phyloP scores from a whole-genome alignment of 92 coral and sea anemone genomes.

The Phymanthus crucifer region DNA sequence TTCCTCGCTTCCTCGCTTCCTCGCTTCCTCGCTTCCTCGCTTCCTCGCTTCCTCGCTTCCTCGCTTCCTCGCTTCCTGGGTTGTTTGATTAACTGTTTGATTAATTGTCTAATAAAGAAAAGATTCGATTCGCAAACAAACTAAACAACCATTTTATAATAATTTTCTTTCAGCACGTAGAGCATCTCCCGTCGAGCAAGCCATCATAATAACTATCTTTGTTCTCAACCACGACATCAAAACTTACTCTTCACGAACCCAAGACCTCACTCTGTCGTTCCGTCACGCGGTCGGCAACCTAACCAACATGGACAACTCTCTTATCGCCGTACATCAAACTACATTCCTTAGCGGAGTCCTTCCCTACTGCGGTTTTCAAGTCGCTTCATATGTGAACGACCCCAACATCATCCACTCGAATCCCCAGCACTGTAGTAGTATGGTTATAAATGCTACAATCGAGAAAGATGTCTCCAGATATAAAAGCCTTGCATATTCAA shows the following conservation, averaged over 20 bases:
- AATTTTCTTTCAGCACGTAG: constrained; percentile 6
- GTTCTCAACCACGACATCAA: constrained; percentile 23
- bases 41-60: too few species aligned
- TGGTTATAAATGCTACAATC: constrained; percentile 48
- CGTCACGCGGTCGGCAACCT: constrained; percentile 29
- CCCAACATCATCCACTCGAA: constrained; percentile 29
- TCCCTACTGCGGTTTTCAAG: constrained; percentile 63
- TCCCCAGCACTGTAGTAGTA: constrained; percentile 41
- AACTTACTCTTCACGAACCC: background rate
- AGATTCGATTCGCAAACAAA: background rate
- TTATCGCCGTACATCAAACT: constrained; percentile 28
- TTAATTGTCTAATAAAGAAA: background rate
- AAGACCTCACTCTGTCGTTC: constrained; percentile 21
- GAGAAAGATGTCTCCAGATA: constrained; percentile 20
- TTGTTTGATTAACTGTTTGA: background rate
- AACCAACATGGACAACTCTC: constrained; percentile 15
- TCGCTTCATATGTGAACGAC: constrained; percentile 28
- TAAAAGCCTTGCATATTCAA: constrained; percentile 2
- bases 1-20: too few species aligned
- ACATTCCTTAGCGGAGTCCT: constrained; percentile 43
- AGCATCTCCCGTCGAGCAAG: constrained; percentile 24
- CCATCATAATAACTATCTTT: constrained; percentile 49
- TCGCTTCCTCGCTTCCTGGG: too few species aligned
- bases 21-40: too few species aligned
- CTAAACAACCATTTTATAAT: background rate